These are phyloP conservation scores for Hepsetus odoe DNA, from an alignment of 2,113 vertebrate species.

Conservation along the genomic window DNA sequence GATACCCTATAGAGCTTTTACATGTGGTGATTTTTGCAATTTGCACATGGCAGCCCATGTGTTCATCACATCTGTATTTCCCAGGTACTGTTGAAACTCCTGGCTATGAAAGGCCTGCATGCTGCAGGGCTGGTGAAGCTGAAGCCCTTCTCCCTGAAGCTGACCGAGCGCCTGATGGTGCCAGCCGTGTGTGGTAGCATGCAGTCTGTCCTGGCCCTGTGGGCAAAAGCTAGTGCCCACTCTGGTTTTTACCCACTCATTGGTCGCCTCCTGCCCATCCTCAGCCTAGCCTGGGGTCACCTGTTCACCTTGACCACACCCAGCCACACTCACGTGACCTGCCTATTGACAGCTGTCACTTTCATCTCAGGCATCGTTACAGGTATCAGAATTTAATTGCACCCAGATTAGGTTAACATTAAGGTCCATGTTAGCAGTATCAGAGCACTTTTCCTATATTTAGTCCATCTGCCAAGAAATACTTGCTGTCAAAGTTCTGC, in stretches of 20 bases:
- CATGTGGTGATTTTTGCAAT: too few relatives aligned
- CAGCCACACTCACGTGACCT: constrained; percentile 50
- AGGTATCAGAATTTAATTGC: constrained; percentile 65
- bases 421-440: too few relatives aligned
- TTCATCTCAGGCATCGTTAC: constrained; percentile 62
- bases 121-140: constrained; percentile 60
- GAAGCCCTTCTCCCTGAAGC: constrained; percentile 61
- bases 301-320: constrained; percentile 58
- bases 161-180: constrained; percentile 73
- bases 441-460: too few relatives aligned
- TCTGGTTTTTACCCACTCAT: constrained; percentile 61
- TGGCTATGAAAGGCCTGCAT: constrained; percentile 67
- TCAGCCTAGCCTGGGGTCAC: constrained; percentile 64
- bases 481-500: too few relatives aligned
- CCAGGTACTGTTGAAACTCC: constrained; percentile 71
- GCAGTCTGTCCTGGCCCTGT: constrained; percentile 66
- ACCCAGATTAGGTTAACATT: too few relatives aligned
- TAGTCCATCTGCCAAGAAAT: too few relatives aligned
- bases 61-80: neutral
- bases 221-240: constrained; percentile 64
- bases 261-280: constrained; percentile 65
- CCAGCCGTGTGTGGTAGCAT: constrained; percentile 71
- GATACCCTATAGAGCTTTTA: neutral
- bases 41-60: too few relatives aligned
- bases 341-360: constrained; percentile 62